Percentiles rank a stretch among this genome's conserved stretches.
phyloP scores from a whole-genome alignment of 2,113 vertebrate species.

The Melanostigma gelatinosum region DNA sequence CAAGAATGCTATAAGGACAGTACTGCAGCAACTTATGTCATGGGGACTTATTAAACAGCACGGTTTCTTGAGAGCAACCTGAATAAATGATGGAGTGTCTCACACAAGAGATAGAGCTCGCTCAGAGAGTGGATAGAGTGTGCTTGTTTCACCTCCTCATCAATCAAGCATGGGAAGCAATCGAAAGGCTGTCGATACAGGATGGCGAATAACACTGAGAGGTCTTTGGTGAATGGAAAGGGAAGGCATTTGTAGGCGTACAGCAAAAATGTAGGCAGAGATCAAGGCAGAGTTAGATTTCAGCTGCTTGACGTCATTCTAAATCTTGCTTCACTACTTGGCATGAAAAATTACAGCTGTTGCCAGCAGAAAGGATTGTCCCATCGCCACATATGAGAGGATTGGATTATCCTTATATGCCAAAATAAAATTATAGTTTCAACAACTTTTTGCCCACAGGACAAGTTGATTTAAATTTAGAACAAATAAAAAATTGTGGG shows the following conservation, averaged over 20 bases:
- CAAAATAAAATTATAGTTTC: slow-evolving; percentile 22
- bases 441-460: neutral
- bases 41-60: slow-evolving; percentile 45
- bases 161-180: slow-evolving; percentile 79
- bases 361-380: slow-evolving; percentile 13
- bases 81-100: slow-evolving; percentile 70
- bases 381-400: neutral
- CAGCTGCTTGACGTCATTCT: slow-evolving; percentile 39
- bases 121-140: slow-evolving; percentile 53
- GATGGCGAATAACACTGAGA: slow-evolving; percentile 66
- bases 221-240: slow-evolving; percentile 48
- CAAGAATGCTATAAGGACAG: slow-evolving; percentile 57
- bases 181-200: slow-evolving; percentile 76
- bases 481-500: neutral
- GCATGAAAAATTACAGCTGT: slow-evolving; percentile 23
- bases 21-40: slow-evolving; percentile 51
- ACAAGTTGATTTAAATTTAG: neutral
- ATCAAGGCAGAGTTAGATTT: slow-evolving; percentile 38
- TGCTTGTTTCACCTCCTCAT: slow-evolving; percentile 74
- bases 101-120: slow-evolving; percentile 39
- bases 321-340: slow-evolving; percentile 36
- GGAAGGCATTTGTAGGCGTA: slow-evolving; percentile 25
- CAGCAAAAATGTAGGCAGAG: slow-evolving; percentile 45
- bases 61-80: slow-evolving; percentile 52
- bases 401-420: slow-evolving; percentile 1